Percentiles rank a stretch among this genome's conserved stretches.
Evolutionary conservation across 2,113 vertebrate genomes (phyloP).

Genomic region (Phaethornis superciliosus): DNA sequence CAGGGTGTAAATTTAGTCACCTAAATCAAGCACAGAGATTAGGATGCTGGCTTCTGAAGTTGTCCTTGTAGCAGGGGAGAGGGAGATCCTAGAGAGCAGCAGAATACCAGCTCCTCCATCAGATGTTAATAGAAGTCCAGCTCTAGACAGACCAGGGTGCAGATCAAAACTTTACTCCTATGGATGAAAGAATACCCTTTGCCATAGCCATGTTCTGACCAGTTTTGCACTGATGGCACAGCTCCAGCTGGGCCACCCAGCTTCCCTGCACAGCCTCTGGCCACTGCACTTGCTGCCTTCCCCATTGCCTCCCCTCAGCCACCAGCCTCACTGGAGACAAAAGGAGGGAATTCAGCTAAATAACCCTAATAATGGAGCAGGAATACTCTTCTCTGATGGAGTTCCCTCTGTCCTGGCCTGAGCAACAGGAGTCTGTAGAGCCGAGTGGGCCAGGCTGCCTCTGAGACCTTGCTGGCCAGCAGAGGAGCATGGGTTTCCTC

Average conservation of each 20-base stretch:
- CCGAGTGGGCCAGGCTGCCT: neutral
- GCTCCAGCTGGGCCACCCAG: neutral
- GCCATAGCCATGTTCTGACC: neutral
- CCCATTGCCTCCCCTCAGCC: fast-evolving
- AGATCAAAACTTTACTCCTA: neutral
- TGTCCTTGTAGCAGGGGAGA: neutral
- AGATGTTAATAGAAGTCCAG: neutral
- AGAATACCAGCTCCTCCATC: neutral
- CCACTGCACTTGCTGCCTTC: fast-evolving
- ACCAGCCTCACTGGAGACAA: neutral
- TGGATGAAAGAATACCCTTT: neutral
- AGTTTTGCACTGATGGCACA: neutral
- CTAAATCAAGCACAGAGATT: neutral
- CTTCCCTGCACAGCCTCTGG: neutral
- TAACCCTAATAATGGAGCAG: neutral
- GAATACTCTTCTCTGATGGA: neutral
- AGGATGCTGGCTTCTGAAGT: neutral
- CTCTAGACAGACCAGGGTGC: neutral
- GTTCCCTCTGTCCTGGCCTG: neutral
- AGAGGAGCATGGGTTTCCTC: neutral
- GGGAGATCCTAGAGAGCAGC: neutral
- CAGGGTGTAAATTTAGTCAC: neutral
- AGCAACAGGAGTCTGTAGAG: neutral
- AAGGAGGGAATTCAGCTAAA: neutral
- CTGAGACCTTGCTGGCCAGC: fast-evolving